Evolutionary conservation across 2,888 invertebrate species (phyloP).

Genomic region (Scelioninae gen. 2): DNA sequence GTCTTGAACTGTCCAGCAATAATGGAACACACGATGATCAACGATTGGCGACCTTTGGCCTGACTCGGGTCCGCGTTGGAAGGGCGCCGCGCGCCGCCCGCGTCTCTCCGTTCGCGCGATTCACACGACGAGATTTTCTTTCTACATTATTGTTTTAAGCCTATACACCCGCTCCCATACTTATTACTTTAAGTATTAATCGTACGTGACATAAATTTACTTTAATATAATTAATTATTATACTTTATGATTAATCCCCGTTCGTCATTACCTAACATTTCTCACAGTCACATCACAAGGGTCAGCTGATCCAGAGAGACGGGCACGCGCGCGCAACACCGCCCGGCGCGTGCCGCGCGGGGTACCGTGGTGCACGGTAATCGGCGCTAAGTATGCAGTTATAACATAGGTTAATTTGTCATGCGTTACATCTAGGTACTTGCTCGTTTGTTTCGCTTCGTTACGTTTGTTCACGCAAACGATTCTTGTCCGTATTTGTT

Average conservation of each 20-base stretch:
- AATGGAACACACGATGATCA: conserved; percentile 72
- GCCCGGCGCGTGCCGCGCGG: conserved; percentile 1
- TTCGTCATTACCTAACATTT: conserved; percentile 16
- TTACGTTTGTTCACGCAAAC: conserved; percentile 8
- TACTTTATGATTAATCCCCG: conserved; percentile 36
- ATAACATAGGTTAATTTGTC: conserved; percentile 46
- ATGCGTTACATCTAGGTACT: conserved; percentile 49
- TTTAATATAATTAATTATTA: conserved; percentile 32
- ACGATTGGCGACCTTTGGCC: conserved; percentile 67
- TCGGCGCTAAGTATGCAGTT: conserved; percentile 40
- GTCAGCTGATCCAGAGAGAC: conserved; percentile 20
- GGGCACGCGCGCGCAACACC: conserved; percentile 12
- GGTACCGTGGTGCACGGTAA: conserved; percentile 27
- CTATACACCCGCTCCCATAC: conserved; percentile 30
- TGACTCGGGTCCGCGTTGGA: conserved; percentile 60
- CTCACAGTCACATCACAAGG: conserved; percentile 51
- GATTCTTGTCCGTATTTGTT: conserved; percentile 18
- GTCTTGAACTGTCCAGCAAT: conserved; percentile 73
- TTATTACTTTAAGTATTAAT: conserved; percentile 52
- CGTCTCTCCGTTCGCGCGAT: conserved; percentile 44
- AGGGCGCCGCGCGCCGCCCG: conserved; percentile 47
- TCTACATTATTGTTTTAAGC: conserved; percentile 41
- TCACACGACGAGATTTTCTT: conserved; percentile 38
- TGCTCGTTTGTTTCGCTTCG: conserved; percentile 10
- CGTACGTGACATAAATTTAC: conserved; percentile 41